These are phyloP conservation scores for Kryptolebias marmoratus DNA, from an alignment of 2,113 vertebrate genomes.

Conservation along the genomic window DNA sequence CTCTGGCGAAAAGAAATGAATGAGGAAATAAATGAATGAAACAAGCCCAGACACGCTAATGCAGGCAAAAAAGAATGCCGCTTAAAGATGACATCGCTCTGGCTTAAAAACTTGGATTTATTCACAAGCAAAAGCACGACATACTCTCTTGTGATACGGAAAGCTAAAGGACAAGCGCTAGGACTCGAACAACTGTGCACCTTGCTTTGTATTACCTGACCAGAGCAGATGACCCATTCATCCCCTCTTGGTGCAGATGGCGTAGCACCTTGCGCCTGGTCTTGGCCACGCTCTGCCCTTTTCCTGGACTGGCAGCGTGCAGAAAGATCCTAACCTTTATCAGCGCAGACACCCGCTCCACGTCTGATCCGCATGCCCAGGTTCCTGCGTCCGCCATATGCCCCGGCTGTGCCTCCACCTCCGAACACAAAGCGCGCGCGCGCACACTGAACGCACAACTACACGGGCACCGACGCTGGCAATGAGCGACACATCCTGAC, in stretches of 20 bases:
- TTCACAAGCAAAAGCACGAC: conserved; percentile 15
- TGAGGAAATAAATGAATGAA: conserved; percentile 71
- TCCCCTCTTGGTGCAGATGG: conserved; percentile 72
- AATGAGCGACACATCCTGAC: conserved; percentile 75
- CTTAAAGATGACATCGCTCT: conserved; percentile 26
- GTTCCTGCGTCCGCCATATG: conserved; percentile 74
- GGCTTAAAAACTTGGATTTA: conserved; percentile 5
- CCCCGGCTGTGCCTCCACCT: conserved; percentile 48
- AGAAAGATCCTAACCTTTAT: conserved; percentile 74
- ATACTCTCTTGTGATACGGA: neutral
- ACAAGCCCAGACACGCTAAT: conserved; percentile 31
- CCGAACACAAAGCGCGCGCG: conserved; percentile 12
- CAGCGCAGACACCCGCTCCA: conserved; percentile 62
- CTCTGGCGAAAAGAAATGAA: conserved; percentile 71
- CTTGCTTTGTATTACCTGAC: conserved; percentile 58
- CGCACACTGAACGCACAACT: conserved; percentile 33
- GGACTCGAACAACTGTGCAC: conserved; percentile 39
- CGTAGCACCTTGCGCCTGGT: conserved; percentile 55
- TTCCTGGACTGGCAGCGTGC: conserved; percentile 66
- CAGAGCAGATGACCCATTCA: conserved; percentile 49
- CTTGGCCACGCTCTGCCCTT: conserved; percentile 66
- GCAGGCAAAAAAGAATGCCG: conserved; percentile 17
- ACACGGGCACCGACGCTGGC: conserved; percentile 46
- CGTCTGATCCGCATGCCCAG: conserved; percentile 70
- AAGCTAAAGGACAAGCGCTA: conserved; percentile 44